A percentile compares a stretch with the other conserved stretches of the same genome.
Conservation (phyloP, 64 coral and sea anemone genomes). For the Dendrophyllia cribrosa region DNA sequence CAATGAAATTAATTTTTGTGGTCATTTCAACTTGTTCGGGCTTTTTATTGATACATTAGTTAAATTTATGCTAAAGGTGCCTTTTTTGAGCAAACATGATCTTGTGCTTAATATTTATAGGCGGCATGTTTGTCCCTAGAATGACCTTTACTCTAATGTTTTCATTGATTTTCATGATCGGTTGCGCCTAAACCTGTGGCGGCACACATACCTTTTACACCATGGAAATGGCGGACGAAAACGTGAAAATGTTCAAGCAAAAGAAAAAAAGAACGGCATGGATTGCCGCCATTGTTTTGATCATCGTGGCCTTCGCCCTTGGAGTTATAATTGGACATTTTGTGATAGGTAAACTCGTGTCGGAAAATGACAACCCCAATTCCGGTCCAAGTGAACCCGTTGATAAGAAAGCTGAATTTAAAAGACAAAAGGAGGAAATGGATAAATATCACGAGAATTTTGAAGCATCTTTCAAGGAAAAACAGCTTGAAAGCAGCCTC, state of each 20-base stretch:
- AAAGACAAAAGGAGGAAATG: neutral
- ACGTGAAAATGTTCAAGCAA: neutral
- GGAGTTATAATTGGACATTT: conserved; percentile 80
- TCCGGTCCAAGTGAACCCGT: too few species aligned
- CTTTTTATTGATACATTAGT: too few species aligned
- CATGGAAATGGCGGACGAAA: neutral
- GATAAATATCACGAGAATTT: conserved; percentile 1
- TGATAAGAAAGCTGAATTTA: neutral
- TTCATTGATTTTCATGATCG: too few species aligned
- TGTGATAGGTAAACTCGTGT: neutral
- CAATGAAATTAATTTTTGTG: too few species aligned
- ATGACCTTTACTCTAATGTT: too few species aligned
- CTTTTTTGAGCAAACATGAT: too few species aligned
- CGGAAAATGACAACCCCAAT: neutral
- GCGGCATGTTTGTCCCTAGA: too few species aligned
- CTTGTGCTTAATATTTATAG: too few species aligned
- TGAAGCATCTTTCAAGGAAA: neutral
- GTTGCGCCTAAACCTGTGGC: too few species aligned
- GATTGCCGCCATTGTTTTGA: conserved; percentile 25
- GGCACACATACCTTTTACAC: neutral
- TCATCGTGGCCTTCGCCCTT: conserved; percentile 19
- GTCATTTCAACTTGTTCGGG: too few species aligned
- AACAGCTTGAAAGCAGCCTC: neutral
- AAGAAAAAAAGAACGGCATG: neutral
- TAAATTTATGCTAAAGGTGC: too few species aligned